Base-by-base conservation (phyloP, 2,888 invertebrate species). In the Andrena flavipes region DNA sequence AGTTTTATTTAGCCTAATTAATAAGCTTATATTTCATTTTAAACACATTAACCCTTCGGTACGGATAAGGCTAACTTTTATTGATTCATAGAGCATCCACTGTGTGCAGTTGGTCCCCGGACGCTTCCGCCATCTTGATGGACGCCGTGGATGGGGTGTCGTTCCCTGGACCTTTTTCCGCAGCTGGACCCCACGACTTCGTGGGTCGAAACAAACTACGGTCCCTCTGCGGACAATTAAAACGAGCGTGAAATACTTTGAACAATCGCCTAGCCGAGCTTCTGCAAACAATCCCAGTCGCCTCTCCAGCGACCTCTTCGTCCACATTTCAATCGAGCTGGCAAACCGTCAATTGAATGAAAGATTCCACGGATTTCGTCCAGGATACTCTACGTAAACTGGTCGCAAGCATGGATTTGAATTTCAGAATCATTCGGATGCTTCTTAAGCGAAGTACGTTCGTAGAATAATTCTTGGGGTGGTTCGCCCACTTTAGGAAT, bases 181-280 rank as follows among this genome's bases (percentile, higher is more conserved):
- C 72, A 3, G 89, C 86, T 10, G 92, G 91, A 10, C 89, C 91
- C 92, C 92, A 92, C 42, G 79, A 76, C 62, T 87, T 79, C 71
- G 88, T 68, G 2, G 91, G 90, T 29, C 71, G 85, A 72, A 92
- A 86, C 76, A 92, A 82, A 76, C 88, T 91, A 71, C 69, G 60
- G 82, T 90, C 89, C 54, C 85, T 82, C 92, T 92, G 89, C 62
- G 84, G 84, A 89, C 69, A 90, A 91, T 94, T 93, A 92, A 95
- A 62, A 29, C 68, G 33, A 51, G 78, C 74, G 78, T 84, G 29
- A 83, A 80, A 84, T 83, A 70, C 74, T 80, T 80, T 48, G 69
- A 72, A 81, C 56, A 72, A 49, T 59, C 20, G 6, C 8, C 60
- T n/a, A 1, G 54, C 30, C 59, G 30, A 16, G 33, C 68, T 60